phyloP scores from a whole-genome alignment of 2,888 invertebrate species.

The Cheilosia vernalis region DNA sequence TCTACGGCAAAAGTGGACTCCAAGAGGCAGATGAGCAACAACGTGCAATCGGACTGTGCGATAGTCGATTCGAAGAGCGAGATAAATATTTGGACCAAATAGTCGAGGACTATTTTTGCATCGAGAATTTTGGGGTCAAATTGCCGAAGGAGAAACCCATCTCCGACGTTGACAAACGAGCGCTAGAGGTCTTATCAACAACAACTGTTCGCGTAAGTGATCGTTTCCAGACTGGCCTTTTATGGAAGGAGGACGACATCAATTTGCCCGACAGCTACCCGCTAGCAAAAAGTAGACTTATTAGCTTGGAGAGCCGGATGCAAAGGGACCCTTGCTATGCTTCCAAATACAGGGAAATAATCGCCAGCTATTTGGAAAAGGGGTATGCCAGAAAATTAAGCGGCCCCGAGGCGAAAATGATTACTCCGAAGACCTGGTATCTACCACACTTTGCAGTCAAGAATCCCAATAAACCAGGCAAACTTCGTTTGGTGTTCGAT shows the following conservation, averaged over 20 bases:
- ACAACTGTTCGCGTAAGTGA: not conserved
- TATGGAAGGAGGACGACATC: slow-evolving; percentile 52
- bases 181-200: not conserved
- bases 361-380: slow-evolving; percentile 41
- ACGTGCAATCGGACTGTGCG: not conserved
- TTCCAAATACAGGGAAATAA: slow-evolving; percentile 37
- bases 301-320: slow-evolving; percentile 51
- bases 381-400: slow-evolving; percentile 53
- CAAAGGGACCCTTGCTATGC: slow-evolving; percentile 40
- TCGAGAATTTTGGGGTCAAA: slow-evolving; percentile 30
- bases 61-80: not conserved
- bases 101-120: slow-evolving; percentile 23
- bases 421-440: slow-evolving; percentile 74
- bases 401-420: slow-evolving; percentile 16
- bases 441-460: slow-evolving; percentile 75
- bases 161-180: slow-evolving; percentile 5
- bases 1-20: slow-evolving; percentile 1
- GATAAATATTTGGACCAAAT: not conserved
- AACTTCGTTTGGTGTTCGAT: slow-evolving; percentile 78
- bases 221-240: slow-evolving; percentile 18
- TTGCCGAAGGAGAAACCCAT: not conserved
- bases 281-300: slow-evolving; percentile 44
- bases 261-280: slow-evolving; percentile 49
- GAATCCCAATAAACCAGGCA: slow-evolving; percentile 77
- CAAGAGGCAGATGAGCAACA: not conserved